Evolutionary conservation across 2,888 invertebrate species (phyloP).

Genomic region (Abrostola triplasia): DNA sequence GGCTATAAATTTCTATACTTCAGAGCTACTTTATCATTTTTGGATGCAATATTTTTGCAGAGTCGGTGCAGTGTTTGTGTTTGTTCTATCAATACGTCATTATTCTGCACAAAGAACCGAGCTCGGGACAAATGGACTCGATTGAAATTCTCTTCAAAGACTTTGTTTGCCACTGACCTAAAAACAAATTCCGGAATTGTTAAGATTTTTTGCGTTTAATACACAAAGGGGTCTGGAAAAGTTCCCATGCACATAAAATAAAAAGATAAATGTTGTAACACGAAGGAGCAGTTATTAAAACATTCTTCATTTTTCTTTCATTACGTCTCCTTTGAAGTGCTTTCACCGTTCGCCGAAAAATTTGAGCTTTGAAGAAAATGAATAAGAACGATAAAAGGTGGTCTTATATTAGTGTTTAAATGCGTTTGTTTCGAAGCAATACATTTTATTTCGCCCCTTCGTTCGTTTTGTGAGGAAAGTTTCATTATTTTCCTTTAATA

Average conservation of each 20-base stretch:
- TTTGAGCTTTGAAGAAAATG: slow-evolving; percentile 31
- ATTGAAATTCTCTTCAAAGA: slow-evolving; percentile 56
- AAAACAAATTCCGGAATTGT: slow-evolving; percentile 57
- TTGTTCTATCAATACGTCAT: slow-evolving; percentile 27
- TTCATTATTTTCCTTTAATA: slow-evolving; percentile 68
- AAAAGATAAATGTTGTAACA: slow-evolving; percentile 54
- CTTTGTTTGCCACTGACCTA: slow-evolving; percentile 45
- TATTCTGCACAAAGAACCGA: slow-evolving; percentile 35
- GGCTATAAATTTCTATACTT: background rate
- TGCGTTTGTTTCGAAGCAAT: slow-evolving; percentile 53
- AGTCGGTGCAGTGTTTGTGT: slow-evolving; percentile 12
- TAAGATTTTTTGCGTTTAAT: slow-evolving; percentile 51
- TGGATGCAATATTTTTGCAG: background rate
- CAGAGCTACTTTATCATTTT: slow-evolving; percentile 4
- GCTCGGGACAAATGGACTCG: slow-evolving; percentile 48
- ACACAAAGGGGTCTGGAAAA: slow-evolving; percentile 46
- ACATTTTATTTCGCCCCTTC: slow-evolving; percentile 52
- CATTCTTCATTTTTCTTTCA: slow-evolving; percentile 55
- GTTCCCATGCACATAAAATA: slow-evolving; percentile 35
- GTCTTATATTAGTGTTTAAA: slow-evolving; percentile 46
- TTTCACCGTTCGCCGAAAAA: slow-evolving; percentile 42
- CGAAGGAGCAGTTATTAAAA: slow-evolving; percentile 56
- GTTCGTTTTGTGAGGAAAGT: slow-evolving; percentile 52
- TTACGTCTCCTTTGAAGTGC: slow-evolving; percentile 55
- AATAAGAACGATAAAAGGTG: slow-evolving; percentile 36